phyloP scores from a whole-genome alignment of 1,140 invertebrate species.

The Caenorhabditis briggsae region DNA sequence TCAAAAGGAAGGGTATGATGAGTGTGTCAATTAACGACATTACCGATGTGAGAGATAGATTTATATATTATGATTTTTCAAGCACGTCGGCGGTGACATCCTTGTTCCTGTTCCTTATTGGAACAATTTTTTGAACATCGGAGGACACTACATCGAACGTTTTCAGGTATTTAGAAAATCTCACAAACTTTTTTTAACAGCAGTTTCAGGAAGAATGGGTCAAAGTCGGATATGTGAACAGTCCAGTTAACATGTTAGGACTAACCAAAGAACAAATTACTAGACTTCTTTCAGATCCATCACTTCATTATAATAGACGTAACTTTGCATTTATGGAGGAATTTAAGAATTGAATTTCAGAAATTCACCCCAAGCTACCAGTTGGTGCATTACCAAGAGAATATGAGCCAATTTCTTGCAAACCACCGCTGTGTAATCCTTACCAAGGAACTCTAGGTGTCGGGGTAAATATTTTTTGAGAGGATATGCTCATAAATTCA shows the following conservation, averaged over 20 bases:
- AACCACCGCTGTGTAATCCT: constrained; percentile 60
- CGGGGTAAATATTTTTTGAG: constrained; percentile 52
- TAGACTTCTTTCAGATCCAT: constrained; percentile 53
- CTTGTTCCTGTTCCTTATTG: constrained; percentile 68
- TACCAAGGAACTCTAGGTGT: constrained; percentile 59
- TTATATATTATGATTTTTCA: constrained; percentile 28
- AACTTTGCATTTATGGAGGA: background rate
- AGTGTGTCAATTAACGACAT: background rate
- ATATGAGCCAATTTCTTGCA: constrained; percentile 48
- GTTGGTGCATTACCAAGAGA: constrained; percentile 47
- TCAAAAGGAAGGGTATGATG: constrained; percentile 56
- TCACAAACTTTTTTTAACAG: too few relatives aligned
- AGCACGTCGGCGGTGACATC: constrained; percentile 69
- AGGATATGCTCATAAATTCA: background rate
- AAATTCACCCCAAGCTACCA: constrained; percentile 55
- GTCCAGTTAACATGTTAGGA: constrained; percentile 60
- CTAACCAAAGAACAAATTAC: constrained; percentile 52
- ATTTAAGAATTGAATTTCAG: background rate
- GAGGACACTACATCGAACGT: constrained; percentile 61
- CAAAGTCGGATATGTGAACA: constrained; percentile 55
- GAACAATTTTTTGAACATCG: constrained; percentile 67
- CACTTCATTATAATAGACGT: constrained; percentile 58
- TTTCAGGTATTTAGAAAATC: constrained; percentile 4
- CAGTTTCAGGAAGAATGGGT: constrained; percentile 42
- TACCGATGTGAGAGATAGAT: too few relatives aligned